Evolutionary conservation across 2,113 vertebrate genomes (phyloP).

Genomic region (Nesogale talazaci): DNA sequence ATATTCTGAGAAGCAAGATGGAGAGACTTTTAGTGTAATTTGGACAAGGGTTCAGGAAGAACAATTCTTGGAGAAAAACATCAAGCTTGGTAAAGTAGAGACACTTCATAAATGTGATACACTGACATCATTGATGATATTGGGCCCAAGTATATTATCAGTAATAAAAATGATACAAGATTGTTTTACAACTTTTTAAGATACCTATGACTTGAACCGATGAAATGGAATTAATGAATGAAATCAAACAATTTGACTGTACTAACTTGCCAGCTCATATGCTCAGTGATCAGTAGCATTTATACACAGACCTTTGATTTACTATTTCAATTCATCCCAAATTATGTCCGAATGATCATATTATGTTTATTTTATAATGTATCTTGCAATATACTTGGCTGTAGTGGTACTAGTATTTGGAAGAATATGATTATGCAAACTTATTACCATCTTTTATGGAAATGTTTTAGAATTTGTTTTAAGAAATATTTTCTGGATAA

Average conservation of each 20-base stretch:
- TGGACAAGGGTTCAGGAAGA: too few relatives aligned
- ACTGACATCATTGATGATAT: too few relatives aligned
- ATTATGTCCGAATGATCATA: neutral
- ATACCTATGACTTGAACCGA: too few relatives aligned
- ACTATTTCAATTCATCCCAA: conserved; percentile 7
- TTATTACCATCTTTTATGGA: neutral
- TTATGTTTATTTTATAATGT: neutral
- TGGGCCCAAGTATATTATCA: too few relatives aligned
- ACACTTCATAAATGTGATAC: too few relatives aligned
- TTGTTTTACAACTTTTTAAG: too few relatives aligned
- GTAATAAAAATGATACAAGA: too few relatives aligned
- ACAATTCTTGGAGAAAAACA: too few relatives aligned
- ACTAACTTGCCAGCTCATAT: neutral
- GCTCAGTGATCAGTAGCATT: neutral
- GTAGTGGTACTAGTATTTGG: neutral
- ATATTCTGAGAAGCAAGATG: too few relatives aligned
- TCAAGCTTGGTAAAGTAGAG: too few relatives aligned
- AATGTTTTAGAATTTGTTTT: neutral
- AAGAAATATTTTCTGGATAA: conserved; percentile 39
- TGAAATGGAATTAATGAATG: too few relatives aligned
- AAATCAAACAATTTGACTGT: neutral
- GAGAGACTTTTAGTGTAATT: too few relatives aligned
- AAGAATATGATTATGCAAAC: neutral
- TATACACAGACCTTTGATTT: conserved; percentile 8
- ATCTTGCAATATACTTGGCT: neutral